Evolutionary conservation across 2,888 invertebrate genomes (phyloP), one percentile per base, ranked within the genome.

Genomic region (Elysia crispata): DNA sequence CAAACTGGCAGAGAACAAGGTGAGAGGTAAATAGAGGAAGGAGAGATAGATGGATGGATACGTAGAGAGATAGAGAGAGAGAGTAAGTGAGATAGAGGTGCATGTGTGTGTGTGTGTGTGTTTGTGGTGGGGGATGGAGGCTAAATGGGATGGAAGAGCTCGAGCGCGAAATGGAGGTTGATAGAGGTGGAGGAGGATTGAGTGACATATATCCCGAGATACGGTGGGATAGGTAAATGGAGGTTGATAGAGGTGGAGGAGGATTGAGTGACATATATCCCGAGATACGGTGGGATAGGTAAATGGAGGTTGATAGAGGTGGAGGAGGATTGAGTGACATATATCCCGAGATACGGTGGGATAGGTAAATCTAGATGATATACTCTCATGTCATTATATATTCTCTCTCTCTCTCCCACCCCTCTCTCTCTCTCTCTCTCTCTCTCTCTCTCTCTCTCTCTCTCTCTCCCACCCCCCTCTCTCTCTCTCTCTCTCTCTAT

Each of bases 61-160:
- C 49, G 73, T 25, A 62, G 57, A 73, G 62, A 79, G 25, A 64
- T 18, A 73, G 33, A 72, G 41, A 72, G 30, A 67, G 54, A 76
- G 76, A 20, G n/a, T n/a, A n/a, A 69, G 33, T 6, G 67, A 57
- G 1, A 67, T 41, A 23, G 69, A 60, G 18, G 57, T 57, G 28
- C 57, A n/a, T n/a, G n/a, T n/a, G n/a, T n/a, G n/a, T n/a, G n/a
- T n/a, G n/a, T n/a, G n/a, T n/a, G n/a, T n/a, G n/a, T n/a, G n/a
- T n/a, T n/a, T n/a, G n/a, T n/a, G 57, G 13, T 57, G 57, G 20
- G 57, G 33, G 6, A 54, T 30, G 15, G 57, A 33, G 28, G 54
- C 31, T n/a, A 75, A 57, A 41, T 67, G n/a, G n/a, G n/a, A n/a
- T n/a, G n/a, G n/a, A n/a, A n/a, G n/a, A n/a, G n/a, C n/a, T n/a